Percentiles rank a stretch among this genome's conserved stretches.
Evolutionary conservation across 92 coral and sea anemone species (phyloP).

Genomic region (Isaurus tuberculatus): DNA sequence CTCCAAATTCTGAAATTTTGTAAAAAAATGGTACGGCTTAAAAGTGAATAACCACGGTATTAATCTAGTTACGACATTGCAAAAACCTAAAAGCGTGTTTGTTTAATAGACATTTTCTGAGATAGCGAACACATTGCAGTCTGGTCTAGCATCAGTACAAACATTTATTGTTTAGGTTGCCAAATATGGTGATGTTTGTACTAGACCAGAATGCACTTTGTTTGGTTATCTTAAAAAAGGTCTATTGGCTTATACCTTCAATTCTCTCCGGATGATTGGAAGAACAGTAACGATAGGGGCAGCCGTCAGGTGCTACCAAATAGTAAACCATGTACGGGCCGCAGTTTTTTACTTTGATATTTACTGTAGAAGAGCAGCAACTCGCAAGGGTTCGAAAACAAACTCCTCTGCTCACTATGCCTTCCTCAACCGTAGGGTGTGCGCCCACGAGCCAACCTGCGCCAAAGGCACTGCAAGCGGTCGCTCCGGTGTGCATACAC

Average conservation of each 20-base stretch:
- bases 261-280: background rate
- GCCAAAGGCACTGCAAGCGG: conserved; percentile 40
- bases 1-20: too few species aligned
- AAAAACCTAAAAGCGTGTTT: background rate
- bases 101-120: background rate
- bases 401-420: conserved; percentile 29
- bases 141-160: too few species aligned
- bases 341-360: conserved; percentile 37
- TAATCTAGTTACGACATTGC: too few species aligned
- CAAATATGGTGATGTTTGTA: too few species aligned
- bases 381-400: conserved; percentile 35
- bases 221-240: too few species aligned
- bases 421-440: conserved; percentile 11
- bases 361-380: conserved; percentile 28
- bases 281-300: conserved; percentile 37
- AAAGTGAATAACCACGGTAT: too few species aligned
- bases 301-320: background rate
- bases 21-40: too few species aligned
- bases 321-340: conserved; percentile 33
- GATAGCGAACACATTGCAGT: too few species aligned
- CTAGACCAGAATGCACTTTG: too few species aligned
- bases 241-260: conserved; percentile 6
- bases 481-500: conserved; percentile 8
- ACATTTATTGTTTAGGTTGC: too few species aligned
- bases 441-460: conserved; percentile 43